Conservation (phyloP, 1,140 invertebrate genomes). For the Araneus ventricosus region DNA sequence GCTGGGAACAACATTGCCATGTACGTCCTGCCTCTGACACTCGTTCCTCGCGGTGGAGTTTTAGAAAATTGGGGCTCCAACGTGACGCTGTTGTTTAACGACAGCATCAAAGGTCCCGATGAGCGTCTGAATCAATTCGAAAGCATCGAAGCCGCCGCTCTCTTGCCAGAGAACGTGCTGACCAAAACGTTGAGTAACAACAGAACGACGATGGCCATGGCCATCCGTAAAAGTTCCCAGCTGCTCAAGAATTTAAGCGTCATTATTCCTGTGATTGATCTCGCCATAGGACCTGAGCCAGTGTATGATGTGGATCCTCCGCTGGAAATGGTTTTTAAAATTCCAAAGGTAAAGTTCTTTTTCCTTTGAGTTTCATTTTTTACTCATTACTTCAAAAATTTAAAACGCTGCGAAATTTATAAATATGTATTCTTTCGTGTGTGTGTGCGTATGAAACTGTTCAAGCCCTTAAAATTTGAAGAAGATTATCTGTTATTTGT, state of each 20-base stretch:
- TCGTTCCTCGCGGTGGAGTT: neutral
- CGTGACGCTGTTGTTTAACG: neutral
- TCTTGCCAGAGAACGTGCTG: neutral
- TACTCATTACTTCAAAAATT: too few relatives aligned
- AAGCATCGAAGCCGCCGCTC: neutral
- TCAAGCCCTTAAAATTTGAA: too few relatives aligned
- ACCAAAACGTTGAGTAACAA: neutral
- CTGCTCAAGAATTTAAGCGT: neutral
- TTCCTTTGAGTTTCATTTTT: too few relatives aligned
- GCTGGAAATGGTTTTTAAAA: slow-evolving; percentile 5
- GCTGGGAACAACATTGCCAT: neutral
- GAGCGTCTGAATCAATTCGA: too few relatives aligned
- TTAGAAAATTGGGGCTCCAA: neutral
- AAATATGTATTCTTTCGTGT: too few relatives aligned
- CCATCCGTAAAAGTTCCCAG: neutral
- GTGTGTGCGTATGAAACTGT: too few relatives aligned
- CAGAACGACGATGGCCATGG: neutral
- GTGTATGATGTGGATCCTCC: slow-evolving; percentile 30
- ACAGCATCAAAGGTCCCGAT: neutral
- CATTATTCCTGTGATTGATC: neutral
- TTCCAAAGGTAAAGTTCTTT: slow-evolving; percentile 3
- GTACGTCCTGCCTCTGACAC: neutral
- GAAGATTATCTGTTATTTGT: too few relatives aligned
- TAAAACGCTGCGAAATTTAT: too few relatives aligned
- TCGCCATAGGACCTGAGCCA: neutral